These are phyloP conservation scores for Erythrolamprus reginae DNA, from an alignment of 2,113 vertebrate genomes.

Conservation along the genomic window DNA sequence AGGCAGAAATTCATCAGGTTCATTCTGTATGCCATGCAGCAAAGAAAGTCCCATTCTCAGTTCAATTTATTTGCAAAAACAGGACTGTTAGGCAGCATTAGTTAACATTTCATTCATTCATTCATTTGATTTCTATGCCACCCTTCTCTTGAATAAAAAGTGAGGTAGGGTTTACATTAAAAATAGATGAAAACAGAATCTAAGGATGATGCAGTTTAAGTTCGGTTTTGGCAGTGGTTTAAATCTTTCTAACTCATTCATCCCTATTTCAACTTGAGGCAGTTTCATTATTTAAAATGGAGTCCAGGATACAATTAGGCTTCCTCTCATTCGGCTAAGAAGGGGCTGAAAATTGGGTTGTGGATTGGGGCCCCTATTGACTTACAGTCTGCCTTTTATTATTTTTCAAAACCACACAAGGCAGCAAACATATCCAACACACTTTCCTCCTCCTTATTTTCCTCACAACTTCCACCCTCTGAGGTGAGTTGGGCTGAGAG, in stretches of 20 bases:
- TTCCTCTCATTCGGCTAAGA: not conserved
- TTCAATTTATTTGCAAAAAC: not conserved
- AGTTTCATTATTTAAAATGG: not conserved
- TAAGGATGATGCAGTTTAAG: not conserved
- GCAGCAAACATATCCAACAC: not conserved
- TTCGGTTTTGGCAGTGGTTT: not conserved
- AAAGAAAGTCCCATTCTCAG: not conserved
- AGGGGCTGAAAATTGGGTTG: not conserved
- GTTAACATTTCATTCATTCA: too few relatives aligned
- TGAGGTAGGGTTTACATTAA: not conserved
- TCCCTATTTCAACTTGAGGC: not conserved
- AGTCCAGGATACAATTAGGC: not conserved
- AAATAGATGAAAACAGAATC: not conserved
- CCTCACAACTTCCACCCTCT: not conserved
- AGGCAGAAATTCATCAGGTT: not conserved
- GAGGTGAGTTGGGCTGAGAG: not conserved
- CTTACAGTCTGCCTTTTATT: not conserved
- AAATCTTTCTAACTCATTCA: not conserved
- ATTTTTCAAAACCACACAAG: not conserved
- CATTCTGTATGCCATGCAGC: not conserved
- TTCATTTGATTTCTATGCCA: too few relatives aligned
- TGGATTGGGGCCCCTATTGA: not conserved
- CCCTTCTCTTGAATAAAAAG: too few relatives aligned
- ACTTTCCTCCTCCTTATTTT: not conserved
- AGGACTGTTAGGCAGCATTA: not conserved